A percentile compares a stretch with the other conserved stretches of the same genome.
These are phyloP conservation scores for Tauraco erythrolophus DNA, from an alignment of 2,113 vertebrate genomes.

Conservation along the genomic window DNA sequence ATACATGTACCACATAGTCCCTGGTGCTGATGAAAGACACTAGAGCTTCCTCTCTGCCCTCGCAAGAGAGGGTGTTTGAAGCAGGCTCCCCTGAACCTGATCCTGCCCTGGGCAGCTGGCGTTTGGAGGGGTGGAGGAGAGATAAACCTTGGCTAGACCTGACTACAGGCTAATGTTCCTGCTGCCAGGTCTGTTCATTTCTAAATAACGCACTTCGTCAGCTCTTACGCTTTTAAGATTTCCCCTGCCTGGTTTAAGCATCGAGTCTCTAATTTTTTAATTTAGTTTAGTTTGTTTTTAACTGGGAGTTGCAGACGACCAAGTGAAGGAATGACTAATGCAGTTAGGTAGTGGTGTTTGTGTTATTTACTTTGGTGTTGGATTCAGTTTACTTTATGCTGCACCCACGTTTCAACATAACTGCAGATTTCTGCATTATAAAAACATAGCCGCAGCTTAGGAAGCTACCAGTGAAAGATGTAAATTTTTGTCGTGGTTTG, in stretches of 20 bases:
- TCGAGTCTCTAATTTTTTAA: neutral
- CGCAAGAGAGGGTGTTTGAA: neutral
- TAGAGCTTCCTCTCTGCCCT: neutral
- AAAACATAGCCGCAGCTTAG: neutral
- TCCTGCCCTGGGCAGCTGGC: neutral
- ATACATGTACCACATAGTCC: neutral
- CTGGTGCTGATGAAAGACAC: neutral
- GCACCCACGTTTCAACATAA: neutral
- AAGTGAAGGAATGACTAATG: neutral
- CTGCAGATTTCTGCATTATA: neutral
- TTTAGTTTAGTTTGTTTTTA: neutral
- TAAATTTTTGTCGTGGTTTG: neutral
- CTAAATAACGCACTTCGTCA: neutral
- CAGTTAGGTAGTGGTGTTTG: neutral
- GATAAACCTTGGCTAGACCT: neutral
- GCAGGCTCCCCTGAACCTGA: neutral
- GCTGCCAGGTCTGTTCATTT: neutral
- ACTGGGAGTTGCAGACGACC: neutral
- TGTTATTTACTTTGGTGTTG: constrained; percentile 22
- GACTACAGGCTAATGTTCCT: neutral
- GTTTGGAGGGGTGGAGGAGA: neutral
- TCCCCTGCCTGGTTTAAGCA: neutral
- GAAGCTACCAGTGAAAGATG: neutral
- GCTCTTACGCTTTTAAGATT: neutral
- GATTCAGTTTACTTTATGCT: constrained; percentile 12